Evolutionary conservation across 2,113 vertebrate species (phyloP).

Genomic region (Corynorhinus townsendii): DNA sequence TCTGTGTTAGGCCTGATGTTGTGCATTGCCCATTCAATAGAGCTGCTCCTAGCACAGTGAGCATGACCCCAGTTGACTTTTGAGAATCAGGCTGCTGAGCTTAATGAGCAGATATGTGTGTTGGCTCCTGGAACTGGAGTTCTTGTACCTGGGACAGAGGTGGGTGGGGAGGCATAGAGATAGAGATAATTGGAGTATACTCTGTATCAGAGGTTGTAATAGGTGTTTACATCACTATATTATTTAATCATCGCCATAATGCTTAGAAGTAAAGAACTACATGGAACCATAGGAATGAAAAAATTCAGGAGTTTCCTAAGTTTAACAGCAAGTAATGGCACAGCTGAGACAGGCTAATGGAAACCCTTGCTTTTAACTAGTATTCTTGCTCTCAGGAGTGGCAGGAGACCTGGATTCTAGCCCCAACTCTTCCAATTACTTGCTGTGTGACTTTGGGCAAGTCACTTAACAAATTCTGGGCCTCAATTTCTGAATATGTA

Average conservation of each 20-base stretch:
- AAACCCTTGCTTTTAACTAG: not conserved
- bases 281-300: not conserved
- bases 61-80: not conserved
- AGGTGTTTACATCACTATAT: not conserved
- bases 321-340: not conserved
- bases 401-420: not conserved
- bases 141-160: not conserved
- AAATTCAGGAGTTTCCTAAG: not conserved
- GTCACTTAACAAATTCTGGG: not conserved
- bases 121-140: not conserved
- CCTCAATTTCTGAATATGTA: not conserved
- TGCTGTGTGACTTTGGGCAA: not conserved
- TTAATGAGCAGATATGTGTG: not conserved
- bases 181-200: not conserved
- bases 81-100: not conserved
- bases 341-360: not conserved
- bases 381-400: not conserved
- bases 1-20: not conserved
- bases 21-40: not conserved
- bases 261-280: not conserved
- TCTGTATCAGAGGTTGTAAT: not conserved
- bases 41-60: not conserved
- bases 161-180: not conserved
- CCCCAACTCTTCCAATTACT: not conserved
- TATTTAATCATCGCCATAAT: not conserved